These are phyloP conservation scores for Gymnocypris eckloni DNA, from an alignment of 2,797 vertebrate genomes.

Conservation along the genomic window DNA sequence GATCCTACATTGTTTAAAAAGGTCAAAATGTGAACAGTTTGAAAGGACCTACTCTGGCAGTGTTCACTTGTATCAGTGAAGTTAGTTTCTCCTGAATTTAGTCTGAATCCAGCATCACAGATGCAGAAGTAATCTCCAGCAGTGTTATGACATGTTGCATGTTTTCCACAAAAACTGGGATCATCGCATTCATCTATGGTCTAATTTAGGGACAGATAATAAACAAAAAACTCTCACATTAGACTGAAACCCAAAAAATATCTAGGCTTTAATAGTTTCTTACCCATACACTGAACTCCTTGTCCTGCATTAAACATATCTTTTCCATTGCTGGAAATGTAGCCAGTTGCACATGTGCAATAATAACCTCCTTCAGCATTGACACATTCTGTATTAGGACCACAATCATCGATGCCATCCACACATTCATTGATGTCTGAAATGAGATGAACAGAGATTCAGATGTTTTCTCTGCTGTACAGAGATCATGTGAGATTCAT, in stretches of 20 bases:
- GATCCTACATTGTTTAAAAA: background rate
- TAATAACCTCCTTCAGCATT: conserved; percentile 34
- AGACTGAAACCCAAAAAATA: background rate
- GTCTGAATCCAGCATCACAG: conserved; percentile 64
- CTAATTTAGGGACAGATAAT: conserved; percentile 53
- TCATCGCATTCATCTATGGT: conserved; percentile 64
- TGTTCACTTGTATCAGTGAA: conserved; percentile 35
- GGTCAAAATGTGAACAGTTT: conserved; percentile 37
- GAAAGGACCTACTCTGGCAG: conserved; percentile 65
- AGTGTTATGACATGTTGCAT: conserved; percentile 66
- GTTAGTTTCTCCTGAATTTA: conserved; percentile 51
- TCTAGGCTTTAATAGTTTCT: background rate
- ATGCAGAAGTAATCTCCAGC: conserved; percentile 60
- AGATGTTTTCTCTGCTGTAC: background rate
- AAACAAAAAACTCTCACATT: background rate
- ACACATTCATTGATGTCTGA: conserved; percentile 70
- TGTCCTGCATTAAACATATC: fast-evolving
- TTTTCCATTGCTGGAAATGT: background rate
- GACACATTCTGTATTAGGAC: background rate
- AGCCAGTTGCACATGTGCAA: conserved; percentile 68
- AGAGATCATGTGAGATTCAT: background rate
- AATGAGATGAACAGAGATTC: conserved; percentile 11
- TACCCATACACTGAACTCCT: conserved; percentile 65
- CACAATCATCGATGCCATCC: conserved; percentile 14
- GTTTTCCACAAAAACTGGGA: conserved; percentile 53